phyloP scores from a whole-genome alignment of 2,113 vertebrate species.

The Glaucidium brasilianum region DNA sequence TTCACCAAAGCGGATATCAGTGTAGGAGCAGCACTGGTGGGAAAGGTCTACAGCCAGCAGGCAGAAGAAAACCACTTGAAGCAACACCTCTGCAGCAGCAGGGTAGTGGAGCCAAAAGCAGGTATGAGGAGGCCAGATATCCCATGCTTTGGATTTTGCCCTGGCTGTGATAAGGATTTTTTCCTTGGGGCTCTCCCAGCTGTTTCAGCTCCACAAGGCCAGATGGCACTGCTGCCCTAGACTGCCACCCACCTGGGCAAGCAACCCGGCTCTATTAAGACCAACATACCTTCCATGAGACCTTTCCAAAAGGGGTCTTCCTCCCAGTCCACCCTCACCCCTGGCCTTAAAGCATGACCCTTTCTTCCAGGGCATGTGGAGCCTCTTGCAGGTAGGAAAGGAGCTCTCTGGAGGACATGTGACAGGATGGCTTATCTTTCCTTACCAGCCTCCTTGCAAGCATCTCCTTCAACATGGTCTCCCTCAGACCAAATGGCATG shows the following conservation, averaged over 20 bases:
- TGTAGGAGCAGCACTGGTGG: neutral
- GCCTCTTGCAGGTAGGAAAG: neutral
- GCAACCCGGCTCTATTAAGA: neutral
- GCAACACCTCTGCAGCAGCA: neutral
- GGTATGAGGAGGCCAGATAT: neutral
- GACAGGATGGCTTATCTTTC: neutral
- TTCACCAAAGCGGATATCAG: neutral
- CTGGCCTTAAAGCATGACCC: neutral
- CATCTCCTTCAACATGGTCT: neutral
- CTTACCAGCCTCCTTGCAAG: neutral
- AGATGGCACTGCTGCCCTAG: neutral
- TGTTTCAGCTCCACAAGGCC: neutral
- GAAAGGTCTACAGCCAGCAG: neutral
- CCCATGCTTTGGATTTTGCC: neutral
- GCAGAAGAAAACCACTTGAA: neutral
- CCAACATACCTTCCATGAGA: accelerated
- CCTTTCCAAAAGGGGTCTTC: neutral
- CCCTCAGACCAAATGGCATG: accelerated
- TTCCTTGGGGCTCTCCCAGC: neutral
- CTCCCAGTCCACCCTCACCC: too few relatives aligned
- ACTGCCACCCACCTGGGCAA: accelerated
- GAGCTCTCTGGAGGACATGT: neutral
- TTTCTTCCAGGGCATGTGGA: neutral
- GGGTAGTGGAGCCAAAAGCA: accelerated
- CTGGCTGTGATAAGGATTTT: neutral